Conservation (phyloP, 2,113 vertebrate genomes). For the Sceloporus undulatus region DNA sequence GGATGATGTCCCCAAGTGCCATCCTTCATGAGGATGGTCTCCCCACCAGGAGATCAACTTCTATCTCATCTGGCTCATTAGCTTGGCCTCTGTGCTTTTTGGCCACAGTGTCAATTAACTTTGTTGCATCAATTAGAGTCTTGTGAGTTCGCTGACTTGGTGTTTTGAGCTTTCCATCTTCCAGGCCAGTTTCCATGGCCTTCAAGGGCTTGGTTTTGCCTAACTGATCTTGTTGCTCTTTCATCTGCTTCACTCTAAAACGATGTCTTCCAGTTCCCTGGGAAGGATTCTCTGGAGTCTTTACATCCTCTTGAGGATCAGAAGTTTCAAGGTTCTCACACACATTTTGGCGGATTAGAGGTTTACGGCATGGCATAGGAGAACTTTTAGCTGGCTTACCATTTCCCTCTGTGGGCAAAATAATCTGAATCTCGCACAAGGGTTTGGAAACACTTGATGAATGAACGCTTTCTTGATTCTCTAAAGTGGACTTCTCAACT, state of each 20-base stretch:
- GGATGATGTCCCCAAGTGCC: conserved; percentile 71
- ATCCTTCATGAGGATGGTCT: conserved; percentile 67
- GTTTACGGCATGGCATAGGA: not conserved
- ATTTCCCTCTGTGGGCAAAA: conserved; percentile 55
- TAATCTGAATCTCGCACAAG: conserved; percentile 66
- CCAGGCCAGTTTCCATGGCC: conserved; percentile 62
- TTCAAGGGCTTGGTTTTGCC: conserved; percentile 72
- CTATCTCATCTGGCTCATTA: conserved; percentile 52
- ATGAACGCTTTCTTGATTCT: conserved; percentile 34
- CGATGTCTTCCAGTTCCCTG: conserved; percentile 48
- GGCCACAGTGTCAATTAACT: conserved; percentile 72
- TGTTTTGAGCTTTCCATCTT: conserved; percentile 67
- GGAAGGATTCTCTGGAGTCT: conserved; percentile 12
- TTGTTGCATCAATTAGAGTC: conserved; percentile 63
- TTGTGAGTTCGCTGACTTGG: conserved; percentile 67
- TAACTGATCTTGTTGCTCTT: conserved; percentile 74
- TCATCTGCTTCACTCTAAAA: conserved; percentile 70
- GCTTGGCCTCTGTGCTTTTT: conserved; percentile 67
- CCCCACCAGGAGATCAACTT: conserved; percentile 53
- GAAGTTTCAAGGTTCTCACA: conserved; percentile 19
- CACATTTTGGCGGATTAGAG: conserved; percentile 30
- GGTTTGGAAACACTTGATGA: conserved; percentile 56
- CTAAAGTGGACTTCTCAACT: conserved; percentile 48
- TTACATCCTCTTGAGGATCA: not conserved
- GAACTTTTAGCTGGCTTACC: conserved; percentile 6